phyloP scores from a whole-genome alignment of 2,113 vertebrate species.

The Panurus biarmicus region DNA sequence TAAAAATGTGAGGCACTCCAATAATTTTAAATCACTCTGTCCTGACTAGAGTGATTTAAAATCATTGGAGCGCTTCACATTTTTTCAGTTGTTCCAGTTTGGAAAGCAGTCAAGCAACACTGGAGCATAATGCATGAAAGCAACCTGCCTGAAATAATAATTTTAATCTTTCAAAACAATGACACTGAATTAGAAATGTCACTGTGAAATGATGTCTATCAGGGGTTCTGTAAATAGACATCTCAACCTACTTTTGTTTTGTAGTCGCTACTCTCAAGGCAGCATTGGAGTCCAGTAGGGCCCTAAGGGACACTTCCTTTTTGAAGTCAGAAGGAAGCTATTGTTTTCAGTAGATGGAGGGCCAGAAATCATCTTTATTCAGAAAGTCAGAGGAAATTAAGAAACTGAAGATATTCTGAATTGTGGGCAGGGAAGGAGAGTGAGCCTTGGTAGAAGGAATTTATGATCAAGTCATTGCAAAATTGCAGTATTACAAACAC shows the following conservation, averaged over 20 bases:
- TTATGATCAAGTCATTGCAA: slow-evolving; percentile 3
- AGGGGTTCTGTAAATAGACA: neutral
- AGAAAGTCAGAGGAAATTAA: slow-evolving; percentile 13
- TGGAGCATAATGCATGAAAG: neutral
- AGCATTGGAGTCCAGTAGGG: neutral
- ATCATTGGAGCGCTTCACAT: slow-evolving; percentile 13
- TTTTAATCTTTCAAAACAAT: neutral
- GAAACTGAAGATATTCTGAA: slow-evolving; percentile 11
- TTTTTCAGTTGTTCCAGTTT: slow-evolving; percentile 36
- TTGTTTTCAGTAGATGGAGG: slow-evolving; percentile 18
- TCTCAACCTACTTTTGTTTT: slow-evolving; percentile 7
- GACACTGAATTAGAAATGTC: neutral
- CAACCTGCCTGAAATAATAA: slow-evolving; percentile 20
- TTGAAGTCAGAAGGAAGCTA: slow-evolving; percentile 18
- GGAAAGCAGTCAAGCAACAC: neutral
- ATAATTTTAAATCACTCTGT: slow-evolving; percentile 30
- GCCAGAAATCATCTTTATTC: slow-evolving; percentile 34
- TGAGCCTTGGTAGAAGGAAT: neutral
- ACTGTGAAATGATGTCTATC: neutral
- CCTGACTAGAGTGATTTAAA: slow-evolving; percentile 16
- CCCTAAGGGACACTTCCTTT: neutral
- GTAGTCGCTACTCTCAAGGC: neutral
- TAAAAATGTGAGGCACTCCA: slow-evolving; percentile 34
- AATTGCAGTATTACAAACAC: neutral
- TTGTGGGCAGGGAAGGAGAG: neutral